phyloP scores from a whole-genome alignment of 2,888 invertebrate genomes.

The Theristus sp. region DNA sequence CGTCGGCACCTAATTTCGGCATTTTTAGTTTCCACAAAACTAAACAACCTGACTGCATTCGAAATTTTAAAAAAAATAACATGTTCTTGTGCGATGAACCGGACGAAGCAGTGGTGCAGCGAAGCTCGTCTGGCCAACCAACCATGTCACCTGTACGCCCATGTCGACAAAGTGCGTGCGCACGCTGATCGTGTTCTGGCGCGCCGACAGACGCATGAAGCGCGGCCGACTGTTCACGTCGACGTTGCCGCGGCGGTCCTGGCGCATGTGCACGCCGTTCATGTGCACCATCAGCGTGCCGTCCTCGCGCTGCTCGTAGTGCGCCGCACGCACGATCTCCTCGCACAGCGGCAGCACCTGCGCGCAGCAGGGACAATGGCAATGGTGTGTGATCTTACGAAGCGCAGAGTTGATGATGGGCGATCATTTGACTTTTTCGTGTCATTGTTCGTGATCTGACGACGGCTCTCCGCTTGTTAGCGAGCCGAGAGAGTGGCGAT shows the following conservation, averaged over 20 bases:
- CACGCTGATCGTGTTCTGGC: slow-evolving; percentile 9
- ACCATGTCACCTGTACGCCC: slow-evolving; percentile 26
- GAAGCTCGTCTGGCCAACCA: not conserved
- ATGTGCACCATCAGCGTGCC: slow-evolving; percentile 23
- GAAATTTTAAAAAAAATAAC: too few relatives aligned
- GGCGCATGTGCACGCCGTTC: slow-evolving; percentile 26
- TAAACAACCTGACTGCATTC: too few relatives aligned
- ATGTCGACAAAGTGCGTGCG: slow-evolving; percentile 31
- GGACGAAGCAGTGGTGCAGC: not conserved
- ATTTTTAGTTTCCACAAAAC: too few relatives aligned
- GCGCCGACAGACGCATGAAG: not conserved
- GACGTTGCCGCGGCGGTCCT: slow-evolving; percentile 10
- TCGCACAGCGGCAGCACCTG: slow-evolving; percentile 15
- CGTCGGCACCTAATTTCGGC: too few relatives aligned
- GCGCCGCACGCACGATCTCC: slow-evolving; percentile 20
- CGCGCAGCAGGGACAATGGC: too few relatives aligned
- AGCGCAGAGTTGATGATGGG: too few relatives aligned
- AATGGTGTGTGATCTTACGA: too few relatives aligned
- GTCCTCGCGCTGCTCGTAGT: slow-evolving; percentile 18
- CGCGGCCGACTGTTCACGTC: slow-evolving; percentile 12
- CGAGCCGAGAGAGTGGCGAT: too few relatives aligned
- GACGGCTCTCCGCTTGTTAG: too few relatives aligned
- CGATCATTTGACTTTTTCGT: too few relatives aligned
- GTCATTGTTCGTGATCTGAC: too few relatives aligned
- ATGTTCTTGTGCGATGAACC: not conserved